Base-by-base conservation (phyloP, 2,113 vertebrate species). In the Alethe diademata region DNA sequence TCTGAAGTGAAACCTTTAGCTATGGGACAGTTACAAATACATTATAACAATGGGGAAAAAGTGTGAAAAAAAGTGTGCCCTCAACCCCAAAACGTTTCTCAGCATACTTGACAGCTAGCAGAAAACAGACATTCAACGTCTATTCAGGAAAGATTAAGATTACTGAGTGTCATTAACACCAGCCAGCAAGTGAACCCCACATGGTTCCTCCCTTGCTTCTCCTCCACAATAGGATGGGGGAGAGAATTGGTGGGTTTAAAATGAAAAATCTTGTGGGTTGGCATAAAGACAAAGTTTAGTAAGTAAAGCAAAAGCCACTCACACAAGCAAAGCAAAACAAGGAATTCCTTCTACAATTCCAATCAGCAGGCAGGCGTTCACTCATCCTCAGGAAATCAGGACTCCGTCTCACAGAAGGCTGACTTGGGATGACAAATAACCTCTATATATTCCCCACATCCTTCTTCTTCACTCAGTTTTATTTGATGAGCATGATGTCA, bases 201-300 rank as follows among this genome's bases (percentile, higher is more conserved):
- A 25, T 0, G 0, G 23, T 53, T 7, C 11, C 19, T 58, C 15
- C 8, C 18, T 72, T 42, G 36, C 12, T 50, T 25, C 24, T 53
- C 16, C n/a, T 38, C 16, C 28, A 60, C 16, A n/a, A 14, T 45
- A 45, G 29, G 19, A 45, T 12, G 3, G 6, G 7, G 12, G 16
- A 73, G 28, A 60, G 9, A 60, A 73, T 2, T 40, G 19, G 7
- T 38, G 35, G 12, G 20, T 19, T n/a, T 81, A 53, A 25, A 58
- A 47, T 60, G 8, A 45, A 66, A 51, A 45, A 51, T 22, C 10
- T 14, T n/a, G 15, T 45, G 6, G 8, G 6, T 45, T 38, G 11
- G 17, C 19, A 51, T 29, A n/a, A 58, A 78, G 23, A 28, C 4
- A 19, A 38, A n/a, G 5, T 50, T 60, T 53, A 58, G 18, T 25